Evolutionary conservation across 2,113 vertebrate genomes (phyloP).

Genomic region (Macheiramphus alcinus): DNA sequence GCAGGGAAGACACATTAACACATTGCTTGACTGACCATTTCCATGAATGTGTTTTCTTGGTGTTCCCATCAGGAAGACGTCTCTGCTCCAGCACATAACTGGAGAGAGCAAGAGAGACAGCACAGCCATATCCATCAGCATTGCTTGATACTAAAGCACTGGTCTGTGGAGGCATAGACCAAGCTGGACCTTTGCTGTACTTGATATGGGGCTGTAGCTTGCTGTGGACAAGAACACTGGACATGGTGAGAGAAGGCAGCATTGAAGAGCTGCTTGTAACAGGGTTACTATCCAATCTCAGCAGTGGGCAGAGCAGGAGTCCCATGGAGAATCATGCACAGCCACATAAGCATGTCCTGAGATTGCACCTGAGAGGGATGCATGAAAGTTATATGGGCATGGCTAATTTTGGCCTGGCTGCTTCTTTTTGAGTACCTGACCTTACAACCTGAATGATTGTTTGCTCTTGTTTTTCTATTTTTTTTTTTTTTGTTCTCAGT

Average conservation of each 20-base stretch:
- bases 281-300: background rate
- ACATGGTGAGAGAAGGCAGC: background rate
- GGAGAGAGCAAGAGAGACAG: background rate
- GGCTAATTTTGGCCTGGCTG: background rate
- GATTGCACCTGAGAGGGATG: background rate
- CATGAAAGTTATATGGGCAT: background rate
- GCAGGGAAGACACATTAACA: background rate
- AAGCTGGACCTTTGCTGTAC: background rate
- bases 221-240: background rate
- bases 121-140: background rate
- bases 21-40: background rate
- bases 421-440: background rate
- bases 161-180: background rate
- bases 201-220: background rate
- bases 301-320: background rate
- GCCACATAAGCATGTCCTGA: background rate
- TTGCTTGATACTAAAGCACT: background rate
- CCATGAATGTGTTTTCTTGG: background rate
- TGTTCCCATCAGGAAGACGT: background rate
- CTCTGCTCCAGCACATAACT: background rate
- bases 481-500: background rate
- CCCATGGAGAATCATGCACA: background rate
- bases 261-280: background rate
- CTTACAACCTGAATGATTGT: background rate
- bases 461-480: background rate